Base-by-base conservation (phyloP, 2,888 invertebrate genomes). In the Flexamia atlantica region DNA sequence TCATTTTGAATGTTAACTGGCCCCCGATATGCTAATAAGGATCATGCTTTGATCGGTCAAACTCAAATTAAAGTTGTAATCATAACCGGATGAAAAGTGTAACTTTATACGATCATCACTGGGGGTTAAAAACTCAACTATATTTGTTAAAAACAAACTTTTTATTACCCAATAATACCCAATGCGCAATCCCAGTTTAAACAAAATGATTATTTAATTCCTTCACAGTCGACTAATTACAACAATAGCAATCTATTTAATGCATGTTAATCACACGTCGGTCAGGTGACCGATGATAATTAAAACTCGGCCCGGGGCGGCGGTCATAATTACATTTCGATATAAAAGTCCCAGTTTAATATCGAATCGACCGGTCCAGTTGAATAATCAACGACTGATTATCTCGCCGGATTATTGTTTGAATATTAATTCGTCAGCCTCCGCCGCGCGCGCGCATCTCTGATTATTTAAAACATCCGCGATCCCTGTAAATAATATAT, bases 231-330 rank as follows among this genome's bases (percentile, higher is more conserved):
- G 25, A 79, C 30, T 79, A 79, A 57, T 57, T 79, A 79, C 79
- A 57, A 79, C 79, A 79, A 79, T 79, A 28, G 79, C 79, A 79
- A 79, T 79, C 79, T 79, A 79, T 79, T 53, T 79, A 79, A 79
- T 79, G 79, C 79, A 79, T 79, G 79, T 53, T 79, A 57, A 79
- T 79, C 79, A 79, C 57, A 79, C 28, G 76, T 76, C 46, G 79
- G 50, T 32, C 79, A 57, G 36, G 28, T 76, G 46, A 76, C 79
- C 32, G 36, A 28, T 76, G 46, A 76, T 79, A 79, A 79, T 79
- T 79, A 79, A 57, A 79, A 79, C 79, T 76, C 28, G 79, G 57
- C 79, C 42, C 10, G 25, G 25, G 40, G 42, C 46, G 53, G 2
- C 76, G 9, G 76, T 53, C 25, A 25, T 79, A 79, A 79, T 79